Percentiles rank a stretch among this genome's conserved stretches.
phyloP scores from a whole-genome alignment of 2,797 vertebrate genomes.

The Bufotes viridis region DNA sequence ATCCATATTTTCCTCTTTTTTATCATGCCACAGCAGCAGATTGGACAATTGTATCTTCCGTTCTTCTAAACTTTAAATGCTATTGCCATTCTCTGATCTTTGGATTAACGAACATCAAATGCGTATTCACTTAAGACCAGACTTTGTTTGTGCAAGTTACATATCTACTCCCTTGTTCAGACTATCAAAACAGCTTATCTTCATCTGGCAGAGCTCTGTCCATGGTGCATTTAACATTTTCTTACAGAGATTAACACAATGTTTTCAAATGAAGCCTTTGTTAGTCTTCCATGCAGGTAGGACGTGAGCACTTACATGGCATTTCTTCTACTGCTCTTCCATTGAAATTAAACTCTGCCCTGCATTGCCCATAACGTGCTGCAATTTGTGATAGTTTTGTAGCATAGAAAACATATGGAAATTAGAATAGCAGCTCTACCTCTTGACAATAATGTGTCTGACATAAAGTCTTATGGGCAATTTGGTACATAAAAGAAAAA shows the following conservation, averaged over 20 bases:
- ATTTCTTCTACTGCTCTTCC: background rate
- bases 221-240: conserved; percentile 68
- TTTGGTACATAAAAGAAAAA: background rate
- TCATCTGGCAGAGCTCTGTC: conserved; percentile 70
- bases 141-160: conserved; percentile 63
- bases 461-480: background rate
- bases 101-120: conserved; percentile 58
- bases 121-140: conserved; percentile 59
- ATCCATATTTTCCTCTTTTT: conserved; percentile 1
- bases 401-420: conserved; percentile 47
- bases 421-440: conserved; percentile 34
- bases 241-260: conserved; percentile 71
- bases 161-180: conserved; percentile 65
- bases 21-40: conserved; percentile 43
- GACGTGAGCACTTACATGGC: conserved; percentile 25
- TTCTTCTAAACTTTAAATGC: conserved; percentile 48
- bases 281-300: conserved; percentile 58
- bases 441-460: conserved; percentile 4
- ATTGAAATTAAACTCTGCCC: conserved; percentile 56
- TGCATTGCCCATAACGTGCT: conserved; percentile 46
- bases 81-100: conserved; percentile 57
- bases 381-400: conserved; percentile 62
- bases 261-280: conserved; percentile 68
- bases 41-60: conserved; percentile 28
- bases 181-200: conserved; percentile 71